A percentile compares a stretch with the other conserved stretches of the same genome.
Conservation (phyloP, 2,113 vertebrate species). For the Isichthys henryi region DNA sequence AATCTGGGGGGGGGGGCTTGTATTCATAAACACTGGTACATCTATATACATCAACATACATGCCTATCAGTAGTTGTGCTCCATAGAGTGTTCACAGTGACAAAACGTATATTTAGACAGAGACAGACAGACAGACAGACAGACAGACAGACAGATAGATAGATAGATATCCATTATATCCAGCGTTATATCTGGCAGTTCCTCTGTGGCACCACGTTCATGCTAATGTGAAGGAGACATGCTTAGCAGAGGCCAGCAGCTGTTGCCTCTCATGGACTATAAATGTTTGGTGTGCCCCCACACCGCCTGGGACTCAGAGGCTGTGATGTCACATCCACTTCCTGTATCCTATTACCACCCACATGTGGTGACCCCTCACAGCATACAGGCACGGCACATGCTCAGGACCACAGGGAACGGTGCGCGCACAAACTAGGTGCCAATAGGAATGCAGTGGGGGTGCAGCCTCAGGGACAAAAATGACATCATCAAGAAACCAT, state of each 20-base stretch:
- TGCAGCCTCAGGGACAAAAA: neutral
- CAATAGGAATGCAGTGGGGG: neutral
- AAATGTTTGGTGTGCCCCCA: neutral
- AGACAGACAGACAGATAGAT: neutral
- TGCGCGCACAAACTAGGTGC: neutral
- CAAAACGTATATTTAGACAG: neutral
- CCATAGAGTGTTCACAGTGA: neutral
- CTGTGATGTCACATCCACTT: conserved; percentile 7
- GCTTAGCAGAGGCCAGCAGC: conserved; percentile 1
- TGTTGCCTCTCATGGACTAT: conserved; percentile 2
- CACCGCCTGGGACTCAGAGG: neutral
- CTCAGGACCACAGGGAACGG: neutral
- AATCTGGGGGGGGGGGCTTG: neutral
- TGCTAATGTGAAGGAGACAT: neutral
- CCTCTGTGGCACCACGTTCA: neutral
- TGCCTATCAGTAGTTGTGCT: neutral
- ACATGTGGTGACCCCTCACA: neutral
- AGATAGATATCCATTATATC: neutral
- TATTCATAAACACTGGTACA: neutral
- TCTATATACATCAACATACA: neutral
- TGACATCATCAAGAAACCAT: neutral
- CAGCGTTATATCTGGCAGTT: neutral
- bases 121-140: neutral
- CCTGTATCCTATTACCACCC: conserved; percentile 10
- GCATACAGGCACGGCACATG: neutral